Evolutionary conservation across 2,888 invertebrate species (phyloP).

Genomic region (Melikaiella ostensackeni): DNA sequence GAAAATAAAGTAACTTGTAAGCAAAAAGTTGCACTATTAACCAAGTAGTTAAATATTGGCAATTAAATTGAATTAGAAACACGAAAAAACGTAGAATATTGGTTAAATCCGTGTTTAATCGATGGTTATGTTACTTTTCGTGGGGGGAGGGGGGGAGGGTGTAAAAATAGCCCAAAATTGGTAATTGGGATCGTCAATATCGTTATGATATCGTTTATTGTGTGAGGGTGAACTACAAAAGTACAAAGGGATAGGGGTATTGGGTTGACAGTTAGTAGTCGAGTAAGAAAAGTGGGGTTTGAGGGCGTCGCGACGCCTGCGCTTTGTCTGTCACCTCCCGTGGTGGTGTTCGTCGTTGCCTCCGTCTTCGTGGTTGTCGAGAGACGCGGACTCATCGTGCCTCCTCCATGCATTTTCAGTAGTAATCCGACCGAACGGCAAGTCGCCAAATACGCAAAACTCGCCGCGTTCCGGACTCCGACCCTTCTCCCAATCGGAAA

Average conservation of each 20-base stretch:
- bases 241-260: slow-evolving; percentile 42
- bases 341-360: slow-evolving; percentile 61
- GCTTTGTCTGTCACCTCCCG: slow-evolving; percentile 53
- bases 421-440: slow-evolving; percentile 61
- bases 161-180: no score
- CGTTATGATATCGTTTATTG: neutral
- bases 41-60: no score
- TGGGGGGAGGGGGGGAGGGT: no score
- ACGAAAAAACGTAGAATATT: no score
- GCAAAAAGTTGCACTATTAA: no score
- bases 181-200: slow-evolving; percentile 14
- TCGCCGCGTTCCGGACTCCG: slow-evolving; percentile 20
- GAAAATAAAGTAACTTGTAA: no score
- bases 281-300: slow-evolving; percentile 27
- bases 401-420: slow-evolving; percentile 65
- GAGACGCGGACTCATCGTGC: slow-evolving; percentile 63
- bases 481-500: slow-evolving; percentile 10
- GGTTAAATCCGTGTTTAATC: no score
- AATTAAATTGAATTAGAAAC: no score
- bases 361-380: slow-evolving; percentile 56
- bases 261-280: slow-evolving; percentile 51
- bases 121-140: no score
- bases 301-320: slow-evolving; percentile 62
- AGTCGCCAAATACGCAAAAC: slow-evolving; percentile 58
- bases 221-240: neutral